A percentile compares a stretch with the other conserved stretches of the same genome.
Conservation (phyloP, 2,797 vertebrate genomes). For the Emys orbicularis region DNA sequence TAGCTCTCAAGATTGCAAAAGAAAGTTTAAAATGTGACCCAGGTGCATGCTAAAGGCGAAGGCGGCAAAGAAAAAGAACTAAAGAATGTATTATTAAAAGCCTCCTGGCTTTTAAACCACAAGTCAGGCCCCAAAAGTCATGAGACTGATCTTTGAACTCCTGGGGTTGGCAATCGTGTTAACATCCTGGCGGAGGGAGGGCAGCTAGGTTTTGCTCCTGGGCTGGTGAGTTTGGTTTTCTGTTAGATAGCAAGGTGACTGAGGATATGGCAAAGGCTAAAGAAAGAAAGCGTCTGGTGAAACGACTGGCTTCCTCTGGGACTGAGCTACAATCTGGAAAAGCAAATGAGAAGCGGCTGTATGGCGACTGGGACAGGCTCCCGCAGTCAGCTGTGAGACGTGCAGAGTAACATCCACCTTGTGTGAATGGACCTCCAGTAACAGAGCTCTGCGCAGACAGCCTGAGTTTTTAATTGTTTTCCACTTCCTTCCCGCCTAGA, state of each 20-base stretch:
- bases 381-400: conserved; percentile 8
- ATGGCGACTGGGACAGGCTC: neutral
- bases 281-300: neutral
- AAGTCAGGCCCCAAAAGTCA: no score
- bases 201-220: neutral
- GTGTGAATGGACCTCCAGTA: neutral
- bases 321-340: fast-evolving
- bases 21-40: conserved; percentile 53
- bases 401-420: neutral
- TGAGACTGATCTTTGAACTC: no score
- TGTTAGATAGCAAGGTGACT: no score
- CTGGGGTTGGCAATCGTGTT: neutral
- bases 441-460: neutral
- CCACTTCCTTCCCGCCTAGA: conserved; percentile 72
- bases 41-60: conserved; percentile 51
- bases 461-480: conserved; percentile 69
- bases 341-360: neutral
- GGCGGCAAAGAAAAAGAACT: conserved; percentile 27
- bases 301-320: neutral
- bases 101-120: neutral
- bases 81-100: conserved; percentile 16
- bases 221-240: neutral
- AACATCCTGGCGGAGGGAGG: neutral
- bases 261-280: neutral
- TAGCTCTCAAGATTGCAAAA: conserved; percentile 33